A percentile compares a stretch with the other conserved stretches of the same genome.
Conservation (phyloP, 1,140 invertebrate genomes). For the Apis dorsata region DNA sequence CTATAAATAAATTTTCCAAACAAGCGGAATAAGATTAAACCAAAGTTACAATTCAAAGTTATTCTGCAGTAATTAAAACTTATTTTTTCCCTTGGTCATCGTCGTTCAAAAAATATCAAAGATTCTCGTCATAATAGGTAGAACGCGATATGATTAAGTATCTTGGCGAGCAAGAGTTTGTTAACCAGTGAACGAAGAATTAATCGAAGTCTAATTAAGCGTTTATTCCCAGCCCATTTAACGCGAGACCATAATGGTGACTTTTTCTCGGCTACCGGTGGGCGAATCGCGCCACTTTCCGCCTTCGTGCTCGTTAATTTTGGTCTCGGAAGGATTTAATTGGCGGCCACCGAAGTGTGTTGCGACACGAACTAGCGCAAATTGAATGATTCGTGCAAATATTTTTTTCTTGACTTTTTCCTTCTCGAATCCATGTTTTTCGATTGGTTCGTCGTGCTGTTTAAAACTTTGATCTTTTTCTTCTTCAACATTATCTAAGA, state of each 20-base stretch:
- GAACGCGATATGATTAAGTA: background rate
- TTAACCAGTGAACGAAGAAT: slow-evolving; percentile 7
- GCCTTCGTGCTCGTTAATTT: slow-evolving; percentile 6
- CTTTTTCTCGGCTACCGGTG: background rate
- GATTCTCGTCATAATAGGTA: background rate
- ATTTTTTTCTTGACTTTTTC: background rate
- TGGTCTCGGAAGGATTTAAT: slow-evolving; percentile 27
- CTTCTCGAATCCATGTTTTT: no score
- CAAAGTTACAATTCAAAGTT: no score
- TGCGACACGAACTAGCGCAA: slow-evolving; percentile 20
- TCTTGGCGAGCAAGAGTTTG: background rate
- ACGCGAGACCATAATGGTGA: background rate
- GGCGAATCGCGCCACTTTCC: background rate
- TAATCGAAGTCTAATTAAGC: slow-evolving; percentile 33
- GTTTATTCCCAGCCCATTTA: slow-evolving; percentile 12
- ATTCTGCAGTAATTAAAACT: no score
- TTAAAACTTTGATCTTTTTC: no score
- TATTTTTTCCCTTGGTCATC: background rate
- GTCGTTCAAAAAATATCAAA: background rate
- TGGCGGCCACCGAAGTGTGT: background rate
- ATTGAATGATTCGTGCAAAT: slow-evolving; percentile 51
- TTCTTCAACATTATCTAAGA: no score
- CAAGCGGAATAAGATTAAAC: no score
- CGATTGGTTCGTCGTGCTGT: no score
- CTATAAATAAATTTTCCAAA: no score